A percentile compares a stretch with the other conserved stretches of the same genome.
These are phyloP conservation scores for Sorex araneus DNA, from an alignment of 2,113 vertebrate genomes.

Conservation along the genomic window DNA sequence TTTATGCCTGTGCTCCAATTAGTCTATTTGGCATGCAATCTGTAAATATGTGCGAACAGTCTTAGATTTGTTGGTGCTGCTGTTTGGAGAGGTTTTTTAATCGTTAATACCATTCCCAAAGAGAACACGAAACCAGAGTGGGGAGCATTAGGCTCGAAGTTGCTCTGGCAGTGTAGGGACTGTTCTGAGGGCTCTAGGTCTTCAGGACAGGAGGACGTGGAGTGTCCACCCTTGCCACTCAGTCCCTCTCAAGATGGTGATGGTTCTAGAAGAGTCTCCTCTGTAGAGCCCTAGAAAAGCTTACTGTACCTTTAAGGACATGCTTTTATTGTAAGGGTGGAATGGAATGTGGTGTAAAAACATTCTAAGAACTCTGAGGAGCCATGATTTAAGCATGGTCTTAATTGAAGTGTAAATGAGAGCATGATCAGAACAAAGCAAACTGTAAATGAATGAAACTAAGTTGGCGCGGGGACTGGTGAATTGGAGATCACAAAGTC, in stretches of 20 bases:
- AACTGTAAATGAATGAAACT: not conserved
- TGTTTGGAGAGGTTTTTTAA: conserved; percentile 2
- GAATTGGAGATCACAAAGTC: not conserved
- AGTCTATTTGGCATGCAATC: not conserved
- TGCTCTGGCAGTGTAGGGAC: not conserved
- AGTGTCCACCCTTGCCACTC: conserved; percentile 44
- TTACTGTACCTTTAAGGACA: not conserved
- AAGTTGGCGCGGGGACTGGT: not conserved
- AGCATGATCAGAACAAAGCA: not conserved
- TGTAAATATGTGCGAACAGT: not conserved
- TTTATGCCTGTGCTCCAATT: not conserved
- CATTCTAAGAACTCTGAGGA: conserved; percentile 44
- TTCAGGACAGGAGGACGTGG: not conserved
- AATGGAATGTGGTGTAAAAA: conserved; percentile 27
- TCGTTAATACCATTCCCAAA: not conserved
- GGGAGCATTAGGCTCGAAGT: not conserved
- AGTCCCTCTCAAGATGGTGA: not conserved
- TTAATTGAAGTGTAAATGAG: conserved; percentile 39
- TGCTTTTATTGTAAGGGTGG: conserved; percentile 37
- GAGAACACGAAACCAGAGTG: not conserved
- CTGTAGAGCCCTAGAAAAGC: conserved; percentile 14
- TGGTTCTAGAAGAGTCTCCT: not conserved
- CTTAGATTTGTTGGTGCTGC: not conserved
- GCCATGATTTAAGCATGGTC: not conserved
- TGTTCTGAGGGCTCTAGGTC: not conserved